Base-by-base conservation (phyloP, 1,140 invertebrate genomes). In the Drosophila elegans region DNA sequence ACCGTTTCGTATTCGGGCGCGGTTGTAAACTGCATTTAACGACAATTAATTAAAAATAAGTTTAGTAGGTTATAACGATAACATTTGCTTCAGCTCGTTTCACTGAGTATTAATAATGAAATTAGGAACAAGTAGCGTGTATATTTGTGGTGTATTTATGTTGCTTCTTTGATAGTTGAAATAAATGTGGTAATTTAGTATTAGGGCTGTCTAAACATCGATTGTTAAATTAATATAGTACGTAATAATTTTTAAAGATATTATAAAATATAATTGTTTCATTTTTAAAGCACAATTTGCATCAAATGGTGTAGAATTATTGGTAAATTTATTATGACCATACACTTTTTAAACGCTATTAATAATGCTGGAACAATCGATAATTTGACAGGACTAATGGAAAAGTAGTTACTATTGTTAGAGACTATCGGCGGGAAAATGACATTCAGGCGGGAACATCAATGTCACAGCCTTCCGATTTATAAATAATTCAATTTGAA, bases 1-100 rank as follows among this genome's bases (percentile, higher is more conserved):
- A 92, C 91, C 91, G 91, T 92, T 92, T 92, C 91, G 78, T 92
- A 92, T 78, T 92, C 91, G 62, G 91, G 91, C 67, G 91, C 89
- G 69, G 75, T 90, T 77, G 90, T 90, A 79, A 90, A 91, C 91
- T 92, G 80, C 71, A 88, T 86, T 86, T 83, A 79, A 86, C 72
- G 78, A 86, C 72, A 86, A 88, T 86, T 86, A 86, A 86, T 86
- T 88, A 79, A 79, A 88, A 76, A 86, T 79, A 48, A 61, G 71
- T 53, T 88, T 88, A 86, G 78, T 86, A 62, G 36, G 49, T 69
- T 61, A 68, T 85, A 80, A 74, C 34, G 48, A 38, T 38, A 44
- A 25, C 25, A 51, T 49, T 51, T 25, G 64, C 36, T 41, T 38
- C 29, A 25, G 39, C 34, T 49, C 11, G 29, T 51, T 32, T 13